Evolutionary conservation across 2,797 vertebrate species (phyloP).

Genomic region (Myotis daubentonii): DNA sequence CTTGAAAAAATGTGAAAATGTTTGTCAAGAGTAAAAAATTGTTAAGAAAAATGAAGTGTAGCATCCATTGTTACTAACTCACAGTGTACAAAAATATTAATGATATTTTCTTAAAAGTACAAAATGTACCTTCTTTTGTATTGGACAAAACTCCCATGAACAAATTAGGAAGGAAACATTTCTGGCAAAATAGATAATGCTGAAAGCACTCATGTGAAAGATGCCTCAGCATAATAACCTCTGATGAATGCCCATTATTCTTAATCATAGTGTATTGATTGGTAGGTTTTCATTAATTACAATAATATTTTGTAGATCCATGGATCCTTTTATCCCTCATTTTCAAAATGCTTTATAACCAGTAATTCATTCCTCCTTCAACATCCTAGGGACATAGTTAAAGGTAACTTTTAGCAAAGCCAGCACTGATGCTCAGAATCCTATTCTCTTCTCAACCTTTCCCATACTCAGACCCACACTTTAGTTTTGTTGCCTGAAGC

Average conservation of each 20-base stretch:
- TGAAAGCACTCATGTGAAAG: neutral
- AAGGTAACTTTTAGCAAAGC: conserved; percentile 43
- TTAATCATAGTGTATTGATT: conserved; percentile 44
- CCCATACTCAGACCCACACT: neutral
- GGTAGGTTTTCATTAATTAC: conserved; percentile 56
- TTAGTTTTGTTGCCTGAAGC: neutral
- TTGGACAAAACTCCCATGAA: neutral
- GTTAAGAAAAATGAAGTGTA: neutral
- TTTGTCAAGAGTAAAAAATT: neutral
- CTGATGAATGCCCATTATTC: conserved; percentile 10
- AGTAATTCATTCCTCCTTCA: conserved; percentile 43
- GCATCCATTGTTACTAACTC: neutral
- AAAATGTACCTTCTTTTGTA: neutral
- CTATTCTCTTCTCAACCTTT: neutral
- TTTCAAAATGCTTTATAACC: conserved; percentile 54
- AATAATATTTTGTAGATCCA: conserved; percentile 46
- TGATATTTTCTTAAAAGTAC: conserved; percentile 21
- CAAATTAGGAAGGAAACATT: conserved; percentile 7
- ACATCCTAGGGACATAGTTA: neutral
- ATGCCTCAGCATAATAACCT: conserved; percentile 28
- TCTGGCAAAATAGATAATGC: neutral
- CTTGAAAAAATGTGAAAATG: conserved; percentile 26
- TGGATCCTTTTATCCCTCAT: conserved; percentile 47
- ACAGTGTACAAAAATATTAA: neutral
- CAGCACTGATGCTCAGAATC: neutral